Conservation (phyloP, 2,888 invertebrate species). For the Protodeltote pygarga region DNA sequence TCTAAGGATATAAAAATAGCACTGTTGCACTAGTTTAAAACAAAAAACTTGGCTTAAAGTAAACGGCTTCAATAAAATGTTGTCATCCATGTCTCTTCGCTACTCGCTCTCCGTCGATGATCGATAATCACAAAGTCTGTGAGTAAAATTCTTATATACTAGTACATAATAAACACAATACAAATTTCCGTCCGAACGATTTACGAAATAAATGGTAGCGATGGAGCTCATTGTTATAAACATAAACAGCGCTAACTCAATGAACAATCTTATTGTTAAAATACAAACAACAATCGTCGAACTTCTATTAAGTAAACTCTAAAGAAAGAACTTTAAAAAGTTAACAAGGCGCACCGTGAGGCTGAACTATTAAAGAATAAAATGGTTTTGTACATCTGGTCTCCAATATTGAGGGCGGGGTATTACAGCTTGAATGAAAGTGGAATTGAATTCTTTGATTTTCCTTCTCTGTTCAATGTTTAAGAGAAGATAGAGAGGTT, state of each 20-base stretch:
- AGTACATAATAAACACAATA: no score
- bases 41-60: no score
- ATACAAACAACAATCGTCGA: conserved; percentile 36
- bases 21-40: no score
- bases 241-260: conserved; percentile 32
- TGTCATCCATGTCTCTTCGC: no score
- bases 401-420: conserved; percentile 40
- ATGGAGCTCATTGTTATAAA: conserved; percentile 15
- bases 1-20: no score
- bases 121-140: no score
- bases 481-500: conserved; percentile 16
- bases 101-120: no score
- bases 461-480: conserved; percentile 12
- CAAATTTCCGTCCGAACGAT: conserved; percentile 5
- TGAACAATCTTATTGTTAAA: conserved; percentile 41
- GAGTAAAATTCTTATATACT: no score
- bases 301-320: conserved; percentile 49
- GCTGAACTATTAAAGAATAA: conserved; percentile 55
- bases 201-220: conserved; percentile 15
- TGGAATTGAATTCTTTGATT: conserved; percentile 17
- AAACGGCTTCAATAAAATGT: no score
- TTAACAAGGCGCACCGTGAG: conserved; percentile 48
- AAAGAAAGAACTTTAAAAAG: conserved; percentile 49
- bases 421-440: conserved; percentile 34
- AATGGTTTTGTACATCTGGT: conserved; percentile 55